Percentiles rank a stretch among this genome's conserved stretches.
phyloP scores from a whole-genome alignment of 2,888 invertebrate species.

The Heliconius hortense region DNA sequence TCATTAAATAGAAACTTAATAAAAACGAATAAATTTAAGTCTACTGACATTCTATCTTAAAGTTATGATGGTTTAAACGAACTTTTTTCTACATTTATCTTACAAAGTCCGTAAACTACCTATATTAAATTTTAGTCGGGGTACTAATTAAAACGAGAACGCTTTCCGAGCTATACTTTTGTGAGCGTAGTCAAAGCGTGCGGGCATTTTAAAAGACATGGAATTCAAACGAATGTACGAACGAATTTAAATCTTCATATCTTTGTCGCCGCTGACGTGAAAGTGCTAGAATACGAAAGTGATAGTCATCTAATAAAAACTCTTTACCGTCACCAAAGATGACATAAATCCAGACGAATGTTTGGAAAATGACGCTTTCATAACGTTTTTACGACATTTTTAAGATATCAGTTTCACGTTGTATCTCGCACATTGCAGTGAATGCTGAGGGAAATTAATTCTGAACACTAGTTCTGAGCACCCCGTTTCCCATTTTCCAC shows the following conservation, averaged over 20 bases:
- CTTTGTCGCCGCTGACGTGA: slow-evolving; percentile 16
- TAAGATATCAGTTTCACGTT: too few relatives aligned
- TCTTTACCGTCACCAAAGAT: slow-evolving; percentile 21
- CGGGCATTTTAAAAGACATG: slow-evolving; percentile 30
- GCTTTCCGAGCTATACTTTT: slow-evolving; percentile 30
- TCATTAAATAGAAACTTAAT: slow-evolving; percentile 18
- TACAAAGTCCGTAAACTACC: not conserved
- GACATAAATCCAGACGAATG: slow-evolving; percentile 22
- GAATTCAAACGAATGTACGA: slow-evolving; percentile 25
- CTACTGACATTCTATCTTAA: not conserved
- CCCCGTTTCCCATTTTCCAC: too few relatives aligned
- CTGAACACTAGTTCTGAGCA: too few relatives aligned
- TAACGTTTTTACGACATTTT: not conserved
- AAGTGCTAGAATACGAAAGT: slow-evolving; percentile 16
- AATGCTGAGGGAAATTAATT: too few relatives aligned
- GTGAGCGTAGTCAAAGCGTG: slow-evolving; percentile 28
- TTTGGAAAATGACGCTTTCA: slow-evolving; percentile 3
- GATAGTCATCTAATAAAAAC: slow-evolving; percentile 23
- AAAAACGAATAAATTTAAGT: slow-evolving; percentile 3
- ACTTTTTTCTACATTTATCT: slow-evolving; percentile 6
- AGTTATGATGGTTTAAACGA: slow-evolving; percentile 6
- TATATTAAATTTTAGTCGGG: slow-evolving; percentile 20
- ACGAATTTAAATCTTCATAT: slow-evolving; percentile 26
- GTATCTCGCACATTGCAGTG: too few relatives aligned
- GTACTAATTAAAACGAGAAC: slow-evolving; percentile 32